Base-by-base conservation (phyloP, 2,888 invertebrate species). In the Scaptomyza cyrtandrae region DNA sequence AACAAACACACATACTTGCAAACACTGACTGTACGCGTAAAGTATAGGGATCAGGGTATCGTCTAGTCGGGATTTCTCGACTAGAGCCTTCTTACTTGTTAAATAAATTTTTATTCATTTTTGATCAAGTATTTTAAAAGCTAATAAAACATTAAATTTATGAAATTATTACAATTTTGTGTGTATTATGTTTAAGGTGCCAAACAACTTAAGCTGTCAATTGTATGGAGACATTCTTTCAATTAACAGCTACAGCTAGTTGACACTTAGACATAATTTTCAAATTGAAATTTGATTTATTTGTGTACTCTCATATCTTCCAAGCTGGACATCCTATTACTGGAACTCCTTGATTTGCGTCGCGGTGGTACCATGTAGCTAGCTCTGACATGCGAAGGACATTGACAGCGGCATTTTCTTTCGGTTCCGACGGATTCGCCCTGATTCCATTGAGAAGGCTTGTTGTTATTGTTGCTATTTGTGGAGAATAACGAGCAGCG, bases 81-180 rank as follows among this genome's bases (percentile, higher is more conserved):
- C n/a, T n/a, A n/a, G n/a, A n/a, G n/a, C n/a, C n/a, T n/a, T n/a
- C n/a, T n/a, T n/a, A n/a, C n/a, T n/a, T n/a, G n/a, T n/a, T n/a
- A 3, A 24, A 24, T 6, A 27, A 45, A 43, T 13, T 14, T 33
- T 33, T 11, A 16, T 16, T 33, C 35, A 41, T 16, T 33, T 10
- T 24, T 24, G 24, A 24, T 3, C 6, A 41, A n/a, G 24, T 48
- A 39, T 16, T 68, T 52, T 44, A 16, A 63, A 44, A 63, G n/a
- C 16, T 29, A 55, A 6, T n/a, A 35, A 10, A 11, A 67, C 50
- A 61, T 16, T 46, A 7, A 70, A 75, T 70, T 79, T 65, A 5
- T 54, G 59, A 75, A 58, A 57, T 1, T 29, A 19, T 27, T 41
- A 49, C 3, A 71, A 58, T 50, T 48, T 62, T 10, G 3, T 16